Evolutionary conservation across 2,797 vertebrate genomes (phyloP).

Genomic region (Fringilla coelebs): DNA sequence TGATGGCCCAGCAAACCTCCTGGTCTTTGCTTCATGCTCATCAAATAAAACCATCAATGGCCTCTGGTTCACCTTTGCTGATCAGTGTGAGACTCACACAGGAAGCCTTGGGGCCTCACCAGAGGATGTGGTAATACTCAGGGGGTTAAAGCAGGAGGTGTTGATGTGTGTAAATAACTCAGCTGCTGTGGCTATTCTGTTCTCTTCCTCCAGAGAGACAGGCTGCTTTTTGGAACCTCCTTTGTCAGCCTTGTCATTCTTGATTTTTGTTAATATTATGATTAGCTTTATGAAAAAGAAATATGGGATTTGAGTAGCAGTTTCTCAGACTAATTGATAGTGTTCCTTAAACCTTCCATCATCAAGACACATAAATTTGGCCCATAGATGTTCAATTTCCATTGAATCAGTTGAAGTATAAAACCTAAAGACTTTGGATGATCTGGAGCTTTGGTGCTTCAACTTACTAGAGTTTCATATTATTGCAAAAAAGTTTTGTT

Average conservation of each 20-base stretch:
- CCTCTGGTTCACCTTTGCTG: not conserved
- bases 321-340: not conserved
- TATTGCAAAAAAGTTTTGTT: not conserved
- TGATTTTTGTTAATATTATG: not conserved
- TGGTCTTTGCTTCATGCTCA: not conserved
- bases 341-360: not conserved
- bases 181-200: not conserved
- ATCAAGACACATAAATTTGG: not conserved
- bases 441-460: not conserved
- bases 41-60: not conserved
- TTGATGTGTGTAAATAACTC: not conserved
- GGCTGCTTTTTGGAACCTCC: not conserved
- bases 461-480: not conserved
- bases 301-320: not conserved
- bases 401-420: not conserved
- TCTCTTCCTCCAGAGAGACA: not conserved
- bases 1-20: not conserved
- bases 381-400: not conserved
- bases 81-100: not conserved
- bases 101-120: not conserved
- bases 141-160: not conserved
- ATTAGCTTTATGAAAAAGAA: not conserved
- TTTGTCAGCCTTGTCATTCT: not conserved
- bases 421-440: not conserved
- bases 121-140: not conserved